Percentiles rank a stretch among this genome's conserved stretches.
phyloP scores from a whole-genome alignment of 2,113 vertebrate species.

The Megaleporinus macrocephalus region DNA sequence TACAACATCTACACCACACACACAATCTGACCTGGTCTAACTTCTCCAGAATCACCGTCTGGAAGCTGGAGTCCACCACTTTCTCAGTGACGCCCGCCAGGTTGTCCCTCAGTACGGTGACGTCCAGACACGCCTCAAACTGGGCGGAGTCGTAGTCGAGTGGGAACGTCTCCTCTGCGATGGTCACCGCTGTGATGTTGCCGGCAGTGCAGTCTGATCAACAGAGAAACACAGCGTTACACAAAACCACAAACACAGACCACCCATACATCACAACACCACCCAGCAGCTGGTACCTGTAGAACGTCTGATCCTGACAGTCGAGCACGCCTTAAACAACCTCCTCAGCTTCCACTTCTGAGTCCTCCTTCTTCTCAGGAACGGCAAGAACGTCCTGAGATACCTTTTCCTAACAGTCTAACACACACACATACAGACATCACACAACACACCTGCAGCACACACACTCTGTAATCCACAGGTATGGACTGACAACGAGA shows the following conservation, averaged over 20 bases:
- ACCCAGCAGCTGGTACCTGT: too few species aligned
- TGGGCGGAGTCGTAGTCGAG: conserved; percentile 65
- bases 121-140: conserved; percentile 71
- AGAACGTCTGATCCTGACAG: too few species aligned
- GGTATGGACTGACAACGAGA: not conserved
- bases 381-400: too few species aligned
- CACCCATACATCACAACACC: too few species aligned
- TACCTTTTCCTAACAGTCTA: too few species aligned
- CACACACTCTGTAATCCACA: not conserved
- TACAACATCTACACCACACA: too few species aligned
- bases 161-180: conserved; percentile 64
- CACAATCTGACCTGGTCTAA: conserved; percentile 67
- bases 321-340: too few species aligned
- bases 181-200: conserved; percentile 61
- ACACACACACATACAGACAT: too few species aligned
- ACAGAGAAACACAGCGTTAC: not conserved
- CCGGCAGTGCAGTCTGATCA: conserved; percentile 47
- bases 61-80: conserved; percentile 60
- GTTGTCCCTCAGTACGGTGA: conserved; percentile 60
- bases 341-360: too few species aligned
- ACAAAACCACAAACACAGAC: not conserved
- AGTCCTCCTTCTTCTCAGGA: too few species aligned
- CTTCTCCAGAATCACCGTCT: conserved; percentile 67
- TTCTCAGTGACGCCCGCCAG: conserved; percentile 63
- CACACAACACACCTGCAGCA: not conserved